Base-by-base conservation (phyloP, 1,140 invertebrate genomes). In the Drosophila ercepeae region DNA sequence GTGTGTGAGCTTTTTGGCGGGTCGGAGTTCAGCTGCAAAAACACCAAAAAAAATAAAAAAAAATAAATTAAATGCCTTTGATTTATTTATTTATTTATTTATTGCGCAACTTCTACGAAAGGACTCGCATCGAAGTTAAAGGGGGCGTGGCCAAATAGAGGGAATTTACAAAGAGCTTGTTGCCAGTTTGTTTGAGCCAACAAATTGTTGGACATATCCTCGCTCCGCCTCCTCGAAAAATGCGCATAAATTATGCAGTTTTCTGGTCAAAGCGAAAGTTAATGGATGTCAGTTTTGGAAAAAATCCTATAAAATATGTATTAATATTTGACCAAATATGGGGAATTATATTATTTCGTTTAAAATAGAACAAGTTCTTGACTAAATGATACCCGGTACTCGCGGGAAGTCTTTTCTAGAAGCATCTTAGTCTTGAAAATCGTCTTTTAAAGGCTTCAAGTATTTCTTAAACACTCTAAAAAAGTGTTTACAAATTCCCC, bases 11-110 rank as follows among this genome's bases (percentile, higher is more conserved):
- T 8, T 13, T 9, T 27, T 46, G 23, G 25, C 9, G 25, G 36
- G 27, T 44, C 63, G 52, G n/a, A 44, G 45, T 52, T 51, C 32
- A 34, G 68, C 41, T 71, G 65, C 18, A 54, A 76, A 84, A 25
- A 4, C 4, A 2, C 2, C 21, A 32, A 32, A 32, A 32, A 11
- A 32, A 3, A 32, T 3, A 32, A 11, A 9, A 11, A 11, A 32
- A n/a, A 32, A 32, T 4, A 86, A 84, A 86, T 84, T 69, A 86
- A 84, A 86, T 76, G 67, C 52, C 59, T 86, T 84, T 84, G 81
- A 84, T 79, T 84, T 84, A 84, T 84, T 78, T 82, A 70, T 69
- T 72, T 69, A 69, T 75, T 60, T 63, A 70, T 75, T 71, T 79
- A 65, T 78, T 78, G 71, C 59, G 58, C 41, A 19, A 27, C 41